A percentile compares a stretch with the other conserved stretches of the same genome.
Conservation (phyloP, 2,113 vertebrate genomes). For the Sinocyclocheilus anshuiensis region DNA sequence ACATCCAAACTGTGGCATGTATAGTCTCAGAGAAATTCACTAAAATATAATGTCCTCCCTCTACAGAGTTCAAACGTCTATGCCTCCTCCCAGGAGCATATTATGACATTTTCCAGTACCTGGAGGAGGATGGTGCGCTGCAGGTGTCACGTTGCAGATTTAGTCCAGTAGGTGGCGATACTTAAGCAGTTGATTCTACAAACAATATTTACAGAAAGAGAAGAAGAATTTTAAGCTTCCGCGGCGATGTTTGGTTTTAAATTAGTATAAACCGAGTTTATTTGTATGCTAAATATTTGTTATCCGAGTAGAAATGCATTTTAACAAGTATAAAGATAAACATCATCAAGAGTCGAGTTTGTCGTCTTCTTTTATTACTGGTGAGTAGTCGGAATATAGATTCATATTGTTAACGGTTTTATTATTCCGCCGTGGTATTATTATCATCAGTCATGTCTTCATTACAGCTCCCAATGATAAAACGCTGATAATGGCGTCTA, state of each 20-base stretch:
- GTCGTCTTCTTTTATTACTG: not conserved
- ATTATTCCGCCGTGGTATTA: not conserved
- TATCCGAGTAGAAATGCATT: not conserved
- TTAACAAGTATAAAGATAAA: constrained; percentile 7
- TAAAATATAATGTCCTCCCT: too few relatives aligned
- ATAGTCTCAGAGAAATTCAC: too few relatives aligned
- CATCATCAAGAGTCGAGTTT: not conserved
- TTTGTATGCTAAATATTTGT: not conserved
- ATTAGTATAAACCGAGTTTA: not conserved
- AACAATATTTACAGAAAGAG: not conserved
- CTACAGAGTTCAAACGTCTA: too few relatives aligned
- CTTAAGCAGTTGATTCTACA: not conserved
- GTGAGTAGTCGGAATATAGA: not conserved
- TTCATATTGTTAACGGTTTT: not conserved
- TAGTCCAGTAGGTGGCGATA: constrained; percentile 21
- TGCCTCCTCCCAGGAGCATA: too few relatives aligned
- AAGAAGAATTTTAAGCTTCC: constrained; percentile 38
- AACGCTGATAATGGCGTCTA: not conserved
- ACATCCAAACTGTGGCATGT: too few relatives aligned
- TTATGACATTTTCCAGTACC: not conserved
- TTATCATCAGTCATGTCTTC: not conserved
- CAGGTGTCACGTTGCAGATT: not conserved
- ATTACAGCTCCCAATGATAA: not conserved
- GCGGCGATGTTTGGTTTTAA: constrained; percentile 52
- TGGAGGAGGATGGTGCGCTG: not conserved